Conservation (phyloP, 2,113 vertebrate genomes). For the Turnix velox region DNA sequence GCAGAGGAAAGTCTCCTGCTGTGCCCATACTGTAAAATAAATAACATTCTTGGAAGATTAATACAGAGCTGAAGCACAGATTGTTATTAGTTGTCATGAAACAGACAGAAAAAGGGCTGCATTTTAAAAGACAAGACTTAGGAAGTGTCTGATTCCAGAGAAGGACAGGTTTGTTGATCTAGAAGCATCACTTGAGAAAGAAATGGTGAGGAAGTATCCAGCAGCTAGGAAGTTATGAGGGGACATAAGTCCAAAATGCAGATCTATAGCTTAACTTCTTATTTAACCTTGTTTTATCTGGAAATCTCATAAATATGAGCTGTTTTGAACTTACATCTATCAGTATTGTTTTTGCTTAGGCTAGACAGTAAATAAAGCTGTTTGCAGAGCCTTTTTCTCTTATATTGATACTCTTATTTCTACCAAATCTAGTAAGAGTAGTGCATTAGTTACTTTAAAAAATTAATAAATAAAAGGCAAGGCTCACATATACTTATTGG, state of each 20-base stretch:
- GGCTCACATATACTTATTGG: not conserved
- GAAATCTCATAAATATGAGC: not conserved
- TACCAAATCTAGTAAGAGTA: not conserved
- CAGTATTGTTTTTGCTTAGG: not conserved
- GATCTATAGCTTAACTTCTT: not conserved
- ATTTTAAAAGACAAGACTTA: constrained; percentile 28
- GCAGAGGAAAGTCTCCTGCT: constrained; percentile 28
- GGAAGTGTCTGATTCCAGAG: constrained; percentile 25
- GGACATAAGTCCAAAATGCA: not conserved
- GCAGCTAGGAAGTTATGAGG: not conserved
- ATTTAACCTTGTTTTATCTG: constrained; percentile 22
- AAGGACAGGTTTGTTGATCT: constrained; percentile 27
- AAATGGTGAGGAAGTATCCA: constrained; percentile 18
- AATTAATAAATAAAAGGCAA: not conserved
- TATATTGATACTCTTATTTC: not conserved
- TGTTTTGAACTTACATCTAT: not conserved
- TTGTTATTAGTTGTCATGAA: constrained; percentile 59
- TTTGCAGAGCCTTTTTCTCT: not conserved
- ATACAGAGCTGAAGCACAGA: constrained; percentile 36
- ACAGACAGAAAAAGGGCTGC: not conserved
- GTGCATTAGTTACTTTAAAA: not conserved
- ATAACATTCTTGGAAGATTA: constrained; percentile 55
- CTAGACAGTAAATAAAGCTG: not conserved
- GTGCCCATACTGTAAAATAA: constrained; percentile 42
- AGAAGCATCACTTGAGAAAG: constrained; percentile 45